These are phyloP conservation scores for Muricea muricata DNA, from an alignment of 92 coral and sea anemone genomes.

Conservation along the genomic window DNA sequence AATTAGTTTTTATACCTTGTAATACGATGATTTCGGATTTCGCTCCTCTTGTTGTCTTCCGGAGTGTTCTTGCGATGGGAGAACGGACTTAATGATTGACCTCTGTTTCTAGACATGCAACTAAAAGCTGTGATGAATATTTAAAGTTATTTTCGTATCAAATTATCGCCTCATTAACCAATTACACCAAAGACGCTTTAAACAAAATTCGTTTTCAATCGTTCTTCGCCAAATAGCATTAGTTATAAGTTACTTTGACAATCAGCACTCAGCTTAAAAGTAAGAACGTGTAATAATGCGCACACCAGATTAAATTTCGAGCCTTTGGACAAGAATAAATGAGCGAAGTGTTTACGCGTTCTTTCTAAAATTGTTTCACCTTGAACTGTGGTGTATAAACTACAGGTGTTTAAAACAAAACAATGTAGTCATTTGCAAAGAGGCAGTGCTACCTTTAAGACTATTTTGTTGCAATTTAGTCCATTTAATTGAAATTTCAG, in stretches of 20 bases:
- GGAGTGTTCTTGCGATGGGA: background rate
- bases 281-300: background rate
- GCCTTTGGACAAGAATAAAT: background rate
- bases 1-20: background rate
- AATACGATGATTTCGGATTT: background rate
- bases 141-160: conserved; percentile 43
- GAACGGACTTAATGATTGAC: background rate
- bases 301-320: background rate
- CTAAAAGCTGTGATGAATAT: conserved; percentile 16
- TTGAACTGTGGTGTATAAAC: background rate
- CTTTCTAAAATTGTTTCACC: background rate
- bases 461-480: background rate
- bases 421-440: conserved; percentile 4
- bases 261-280: too few relatives aligned
- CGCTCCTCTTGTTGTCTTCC: background rate
- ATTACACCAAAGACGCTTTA: conserved; percentile 29
- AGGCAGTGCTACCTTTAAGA: background rate
- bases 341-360: background rate
- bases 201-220: background rate
- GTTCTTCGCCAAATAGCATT: background rate
- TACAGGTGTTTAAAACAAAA: conserved; percentile 12
- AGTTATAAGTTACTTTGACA: background rate
- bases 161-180: conserved; percentile 22
- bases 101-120: background rate
- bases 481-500: background rate